Evolutionary conservation across 1,140 invertebrate genomes (phyloP).

Genomic region (Oncopodura yosiiana): DNA sequence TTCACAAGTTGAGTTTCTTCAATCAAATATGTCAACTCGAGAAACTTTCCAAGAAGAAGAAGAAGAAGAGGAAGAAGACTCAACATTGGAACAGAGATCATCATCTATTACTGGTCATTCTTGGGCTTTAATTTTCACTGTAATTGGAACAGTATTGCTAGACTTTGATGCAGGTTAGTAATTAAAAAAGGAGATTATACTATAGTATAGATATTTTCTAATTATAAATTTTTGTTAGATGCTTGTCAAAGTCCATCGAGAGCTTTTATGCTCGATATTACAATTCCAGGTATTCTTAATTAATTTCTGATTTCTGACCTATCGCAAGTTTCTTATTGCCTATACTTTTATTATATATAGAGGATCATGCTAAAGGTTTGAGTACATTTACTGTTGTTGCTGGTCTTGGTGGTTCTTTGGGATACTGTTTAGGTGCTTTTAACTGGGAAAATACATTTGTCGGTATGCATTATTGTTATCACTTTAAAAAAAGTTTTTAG

Average conservation of each 20-base stretch:
- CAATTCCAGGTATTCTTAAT: slow-evolving; percentile 57
- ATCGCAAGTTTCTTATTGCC: background rate
- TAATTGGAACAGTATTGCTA: slow-evolving; percentile 81
- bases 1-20: too few species aligned
- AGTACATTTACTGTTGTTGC: slow-evolving; percentile 96
- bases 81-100: too few species aligned
- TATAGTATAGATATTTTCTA: too few species aligned
- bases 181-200: too few species aligned
- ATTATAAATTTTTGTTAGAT: too few species aligned
- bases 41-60: too few species aligned
- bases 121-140: slow-evolving; percentile 84
- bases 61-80: slow-evolving; percentile 6
- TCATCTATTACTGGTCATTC: too few species aligned
- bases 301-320: slow-evolving; percentile 1
- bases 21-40: too few species aligned
- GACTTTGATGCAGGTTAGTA: slow-evolving; percentile 95
- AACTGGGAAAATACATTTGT: slow-evolving; percentile 81
- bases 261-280: slow-evolving; percentile 86
- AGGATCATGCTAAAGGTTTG: slow-evolving; percentile 82
- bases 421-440: slow-evolving; percentile 82
- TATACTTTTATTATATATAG: slow-evolving; percentile 40
- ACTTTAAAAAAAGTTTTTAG: too few species aligned
- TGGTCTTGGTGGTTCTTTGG: slow-evolving; percentile 84
- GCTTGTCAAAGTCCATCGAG: slow-evolving; percentile 88
- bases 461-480: slow-evolving; percentile 44